Conservation (phyloP, 2,888 invertebrate genomes). For the Tanypteryx hageni region DNA sequence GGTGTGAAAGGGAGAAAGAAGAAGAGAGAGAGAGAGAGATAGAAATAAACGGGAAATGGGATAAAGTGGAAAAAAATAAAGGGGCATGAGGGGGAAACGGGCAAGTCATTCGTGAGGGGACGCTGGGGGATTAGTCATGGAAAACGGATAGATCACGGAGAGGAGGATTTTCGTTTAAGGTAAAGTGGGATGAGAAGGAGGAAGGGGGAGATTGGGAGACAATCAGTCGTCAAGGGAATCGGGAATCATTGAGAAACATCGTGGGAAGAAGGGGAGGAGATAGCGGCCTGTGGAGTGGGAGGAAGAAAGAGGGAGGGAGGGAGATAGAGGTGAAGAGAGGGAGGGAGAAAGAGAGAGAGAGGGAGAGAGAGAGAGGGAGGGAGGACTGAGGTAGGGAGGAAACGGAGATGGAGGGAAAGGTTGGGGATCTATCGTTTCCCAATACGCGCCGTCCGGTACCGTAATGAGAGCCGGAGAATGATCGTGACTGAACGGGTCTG, state of each 20-base stretch:
- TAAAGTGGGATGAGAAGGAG: neutral
- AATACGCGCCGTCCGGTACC: neutral
- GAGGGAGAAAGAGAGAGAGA: neutral
- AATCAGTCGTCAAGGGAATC: neutral
- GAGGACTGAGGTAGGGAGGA: neutral
- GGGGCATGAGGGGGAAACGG: neutral
- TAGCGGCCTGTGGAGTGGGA: neutral
- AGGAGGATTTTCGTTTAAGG: neutral
- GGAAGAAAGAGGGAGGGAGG: neutral
- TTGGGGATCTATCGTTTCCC: conserved; percentile 27
- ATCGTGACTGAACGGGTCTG: neutral
- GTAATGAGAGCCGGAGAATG: neutral
- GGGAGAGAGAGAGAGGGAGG: neutral
- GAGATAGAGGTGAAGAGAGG: neutral
- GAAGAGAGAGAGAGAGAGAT: neutral
- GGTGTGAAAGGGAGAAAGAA: neutral
- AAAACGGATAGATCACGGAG: too few relatives aligned
- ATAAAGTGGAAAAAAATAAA: too few relatives aligned
- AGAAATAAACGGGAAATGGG: neutral
- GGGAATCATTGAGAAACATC: neutral
- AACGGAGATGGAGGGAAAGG: neutral
- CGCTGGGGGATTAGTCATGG: too few relatives aligned
- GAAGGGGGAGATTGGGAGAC: neutral
- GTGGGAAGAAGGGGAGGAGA: neutral
- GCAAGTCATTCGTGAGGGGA: too few relatives aligned